Evolutionary conservation across 1,140 invertebrate genomes (phyloP), one percentile per base, ranked within the genome.

Genomic region (Leucophenga varia): DNA sequence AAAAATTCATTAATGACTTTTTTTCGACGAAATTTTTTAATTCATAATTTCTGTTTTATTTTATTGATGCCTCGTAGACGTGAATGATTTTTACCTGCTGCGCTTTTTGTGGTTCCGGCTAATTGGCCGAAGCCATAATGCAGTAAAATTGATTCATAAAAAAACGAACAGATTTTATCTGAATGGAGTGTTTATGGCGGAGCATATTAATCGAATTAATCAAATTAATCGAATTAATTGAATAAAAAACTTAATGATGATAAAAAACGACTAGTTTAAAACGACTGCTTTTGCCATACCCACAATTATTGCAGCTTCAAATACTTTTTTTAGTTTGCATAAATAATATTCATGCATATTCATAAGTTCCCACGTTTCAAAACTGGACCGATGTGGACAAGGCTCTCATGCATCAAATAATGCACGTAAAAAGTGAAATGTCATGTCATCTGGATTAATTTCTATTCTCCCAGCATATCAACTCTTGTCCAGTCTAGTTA

Each of bases 401-500:
- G 35, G 31, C 44, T 52, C 46, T 40, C 43, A 64, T 30, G 7
- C 7, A 7, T 38, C 21, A 39, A 32, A 38, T 25, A 47, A 22
- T 20, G 28, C 18, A 17, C 35, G 34, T 17, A 52, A 58, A 55
- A 59, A 55, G 54, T 57, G 51, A 72, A 52, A 68, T 68, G 68
- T 72, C 68, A 72, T 72, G 68, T 72, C 68, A 70, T 71, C 67
- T 70, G 67, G 59, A 71, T 70, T 64, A 70, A 36, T 45, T 34
- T 32, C n/a, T 7, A 7, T 8, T 7, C 25, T 8, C 7, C 25
- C 7, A 30, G 7, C 7, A 30, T n/a, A 30, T 30, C 25, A 30
- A 30, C 25, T 8, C n/a, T 30, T n/a, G 12, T 12, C 46, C n/a
- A 18, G n/a, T 32, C 22, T 17, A 35, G 28, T 39, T 46, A 25